These are phyloP conservation scores for Vespertilio murinus DNA, from an alignment of 2,797 vertebrate species.

Conservation along the genomic window DNA sequence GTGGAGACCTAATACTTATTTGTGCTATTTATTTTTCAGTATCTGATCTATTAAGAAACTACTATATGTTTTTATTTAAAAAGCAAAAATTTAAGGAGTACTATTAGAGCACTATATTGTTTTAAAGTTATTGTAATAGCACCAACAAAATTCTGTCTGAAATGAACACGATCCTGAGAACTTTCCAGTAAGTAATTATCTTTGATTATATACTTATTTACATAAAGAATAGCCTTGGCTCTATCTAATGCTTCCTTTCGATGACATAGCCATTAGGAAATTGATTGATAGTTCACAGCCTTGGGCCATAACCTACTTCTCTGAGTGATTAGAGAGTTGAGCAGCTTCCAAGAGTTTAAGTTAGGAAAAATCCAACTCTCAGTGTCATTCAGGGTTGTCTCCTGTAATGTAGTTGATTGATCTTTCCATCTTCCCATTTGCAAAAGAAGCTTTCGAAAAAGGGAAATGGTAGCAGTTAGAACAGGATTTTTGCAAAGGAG, in stretches of 20 bases:
- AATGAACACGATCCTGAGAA: not conserved
- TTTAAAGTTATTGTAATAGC: not conserved
- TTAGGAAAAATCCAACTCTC: conserved; percentile 12
- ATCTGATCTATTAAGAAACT: not conserved
- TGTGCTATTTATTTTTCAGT: not conserved
- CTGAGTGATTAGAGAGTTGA: conserved; percentile 46
- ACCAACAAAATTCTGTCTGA: not conserved
- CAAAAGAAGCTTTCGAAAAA: not conserved
- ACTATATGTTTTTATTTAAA: not conserved
- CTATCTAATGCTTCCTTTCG: not conserved
- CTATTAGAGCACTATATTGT: not conserved
- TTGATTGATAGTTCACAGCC: conserved; percentile 3
- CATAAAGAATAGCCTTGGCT: conserved; percentile 43
- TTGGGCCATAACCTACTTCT: conserved; percentile 37
- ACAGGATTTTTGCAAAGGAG: not conserved
- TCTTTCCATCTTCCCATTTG: not conserved
- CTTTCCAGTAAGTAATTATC: not conserved
- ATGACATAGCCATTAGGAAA: conserved; percentile 43
- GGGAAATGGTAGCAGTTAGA: not conserved
- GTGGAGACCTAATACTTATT: not conserved
- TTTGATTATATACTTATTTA: not conserved
- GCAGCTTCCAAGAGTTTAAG: conserved; percentile 14
- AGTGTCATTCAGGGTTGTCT: conserved; percentile 5
- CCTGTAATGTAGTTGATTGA: conserved; percentile 7
- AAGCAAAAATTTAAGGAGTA: not conserved